Conservation (phyloP, 2,797 vertebrate species). For the Hozukius guyotensis region DNA sequence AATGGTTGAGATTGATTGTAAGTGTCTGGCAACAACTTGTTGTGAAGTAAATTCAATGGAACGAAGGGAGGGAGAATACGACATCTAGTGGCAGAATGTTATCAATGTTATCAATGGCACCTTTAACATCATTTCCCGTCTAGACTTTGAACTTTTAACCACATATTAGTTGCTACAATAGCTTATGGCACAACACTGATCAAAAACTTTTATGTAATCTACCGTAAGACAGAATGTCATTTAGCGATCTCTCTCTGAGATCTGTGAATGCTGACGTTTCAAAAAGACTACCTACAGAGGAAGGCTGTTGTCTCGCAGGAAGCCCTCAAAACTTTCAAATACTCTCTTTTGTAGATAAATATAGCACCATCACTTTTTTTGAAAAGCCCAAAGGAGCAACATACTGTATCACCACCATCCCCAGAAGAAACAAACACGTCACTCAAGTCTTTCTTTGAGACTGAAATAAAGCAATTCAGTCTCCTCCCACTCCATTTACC, state of each 20-base stretch:
- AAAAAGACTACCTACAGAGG: conserved; percentile 27
- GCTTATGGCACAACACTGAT: not conserved
- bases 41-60: too few species aligned
- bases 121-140: not conserved
- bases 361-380: conserved; percentile 55
- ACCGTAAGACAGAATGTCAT: not conserved
- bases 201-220: not conserved
- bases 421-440: conserved; percentile 64
- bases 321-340: conserved; percentile 49
- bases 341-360: conserved; percentile 66
- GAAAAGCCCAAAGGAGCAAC: conserved; percentile 61
- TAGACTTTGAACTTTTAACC: not conserved
- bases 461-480: conserved; percentile 69
- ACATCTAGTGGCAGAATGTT: too few species aligned
- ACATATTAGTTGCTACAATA: not conserved
- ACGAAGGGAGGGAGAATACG: too few species aligned
- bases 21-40: too few species aligned
- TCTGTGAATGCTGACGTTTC: conserved; percentile 16
- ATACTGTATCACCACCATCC: conserved; percentile 38
- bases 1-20: too few species aligned
- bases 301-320: conserved; percentile 49
- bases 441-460: conserved; percentile 67
- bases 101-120: too few species aligned
- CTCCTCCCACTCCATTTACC: conserved; percentile 73
- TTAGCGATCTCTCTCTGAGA: not conserved